Evolutionary conservation across 2,888 invertebrate species (phyloP).

Genomic region (Chloroclysta siterata): DNA sequence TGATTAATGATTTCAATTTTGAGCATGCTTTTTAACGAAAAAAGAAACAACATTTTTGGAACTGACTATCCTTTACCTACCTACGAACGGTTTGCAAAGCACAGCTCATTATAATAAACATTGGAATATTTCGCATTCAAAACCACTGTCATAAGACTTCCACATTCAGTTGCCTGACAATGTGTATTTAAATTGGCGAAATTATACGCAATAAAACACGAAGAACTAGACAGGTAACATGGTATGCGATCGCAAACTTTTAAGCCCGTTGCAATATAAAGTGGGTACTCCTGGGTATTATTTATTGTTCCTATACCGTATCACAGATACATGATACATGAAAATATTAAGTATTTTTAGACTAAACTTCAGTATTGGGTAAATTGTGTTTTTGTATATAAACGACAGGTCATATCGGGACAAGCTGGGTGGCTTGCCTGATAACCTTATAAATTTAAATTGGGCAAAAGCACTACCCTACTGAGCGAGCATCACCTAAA

Average conservation of each 20-base stretch:
- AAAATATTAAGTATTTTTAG: neutral
- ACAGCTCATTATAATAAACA: constrained; percentile 15
- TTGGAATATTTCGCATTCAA: constrained; percentile 26
- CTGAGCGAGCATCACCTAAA: neutral
- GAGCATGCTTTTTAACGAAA: no score
- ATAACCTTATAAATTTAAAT: neutral
- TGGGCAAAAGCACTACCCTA: neutral
- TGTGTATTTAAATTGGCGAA: constrained; percentile 36
- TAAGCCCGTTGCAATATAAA: constrained; percentile 43
- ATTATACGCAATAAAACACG: constrained; percentile 37
- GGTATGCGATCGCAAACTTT: constrained; percentile 38
- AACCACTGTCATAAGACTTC: constrained; percentile 24
- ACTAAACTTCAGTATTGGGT: no score
- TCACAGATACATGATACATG: neutral
- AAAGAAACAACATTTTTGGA: no score
- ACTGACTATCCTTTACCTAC: neutral
- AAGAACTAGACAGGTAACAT: constrained; percentile 34
- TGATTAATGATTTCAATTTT: no score
- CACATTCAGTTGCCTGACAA: constrained; percentile 27
- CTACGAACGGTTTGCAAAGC: neutral
- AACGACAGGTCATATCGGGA: no score
- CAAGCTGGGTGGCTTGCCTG: no score
- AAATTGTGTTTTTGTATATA: no score
- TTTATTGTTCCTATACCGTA: neutral
- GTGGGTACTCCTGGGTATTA: constrained; percentile 19